phyloP scores from a whole-genome alignment of 2,888 invertebrate genomes.

The Lampropteryx suffumata region DNA sequence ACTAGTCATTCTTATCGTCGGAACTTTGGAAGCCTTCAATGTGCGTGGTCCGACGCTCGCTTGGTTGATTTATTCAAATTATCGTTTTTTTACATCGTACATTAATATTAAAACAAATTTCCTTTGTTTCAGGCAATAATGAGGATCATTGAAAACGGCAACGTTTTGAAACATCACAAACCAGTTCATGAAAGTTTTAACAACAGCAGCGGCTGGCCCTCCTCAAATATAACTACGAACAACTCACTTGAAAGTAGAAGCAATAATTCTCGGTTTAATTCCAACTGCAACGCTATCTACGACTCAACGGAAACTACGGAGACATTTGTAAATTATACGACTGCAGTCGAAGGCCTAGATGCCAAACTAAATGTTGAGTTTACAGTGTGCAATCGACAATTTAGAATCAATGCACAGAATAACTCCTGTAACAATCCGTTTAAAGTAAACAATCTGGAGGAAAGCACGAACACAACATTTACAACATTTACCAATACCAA shows the following conservation, averaged over 20 bases:
- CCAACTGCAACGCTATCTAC: conserved; percentile 49
- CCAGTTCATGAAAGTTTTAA: conserved; percentile 40
- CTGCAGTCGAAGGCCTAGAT: conserved; percentile 35
- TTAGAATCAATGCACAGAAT: conserved; percentile 58
- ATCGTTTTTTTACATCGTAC: too few relatives aligned
- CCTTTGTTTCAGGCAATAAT: conserved; percentile 65
- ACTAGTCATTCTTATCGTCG: too few relatives aligned
- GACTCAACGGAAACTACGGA: conserved; percentile 43
- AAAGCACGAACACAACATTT: conserved; percentile 38
- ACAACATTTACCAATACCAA: conserved; percentile 38
- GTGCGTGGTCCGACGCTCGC: too few relatives aligned
- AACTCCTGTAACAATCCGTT: conserved; percentile 40
- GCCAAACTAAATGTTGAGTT: conserved; percentile 45
- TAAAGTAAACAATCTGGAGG: conserved; percentile 55
- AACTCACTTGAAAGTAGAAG: conserved; percentile 44
- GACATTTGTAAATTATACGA: conserved; percentile 44
- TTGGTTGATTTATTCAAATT: too few relatives aligned
- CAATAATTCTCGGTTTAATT: conserved; percentile 46
- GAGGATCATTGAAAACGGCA: conserved; percentile 71
- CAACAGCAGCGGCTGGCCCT: conserved; percentile 50
- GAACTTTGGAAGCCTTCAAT: too few relatives aligned
- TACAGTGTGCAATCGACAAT: conserved; percentile 66
- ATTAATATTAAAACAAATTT: conserved; percentile 19
- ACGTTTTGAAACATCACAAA: conserved; percentile 50
- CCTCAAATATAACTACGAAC: conserved; percentile 39